Conservation (phyloP, 2,797 vertebrate genomes). For the Phataginus tetradactyla region DNA sequence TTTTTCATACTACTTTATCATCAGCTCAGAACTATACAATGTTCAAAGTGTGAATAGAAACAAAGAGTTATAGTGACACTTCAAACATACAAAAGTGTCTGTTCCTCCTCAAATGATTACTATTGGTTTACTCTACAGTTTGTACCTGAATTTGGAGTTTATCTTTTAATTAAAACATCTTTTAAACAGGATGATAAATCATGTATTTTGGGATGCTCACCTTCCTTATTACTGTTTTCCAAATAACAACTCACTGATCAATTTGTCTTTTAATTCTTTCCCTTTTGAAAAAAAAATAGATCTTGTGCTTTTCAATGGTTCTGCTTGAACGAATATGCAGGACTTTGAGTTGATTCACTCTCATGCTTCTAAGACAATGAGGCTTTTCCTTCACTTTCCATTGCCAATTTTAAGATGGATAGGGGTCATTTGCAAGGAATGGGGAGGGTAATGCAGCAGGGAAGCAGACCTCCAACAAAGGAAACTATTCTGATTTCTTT, state of each 20-base stretch:
- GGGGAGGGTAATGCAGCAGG: background rate
- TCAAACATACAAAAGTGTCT: background rate
- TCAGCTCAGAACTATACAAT: background rate
- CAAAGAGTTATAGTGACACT: background rate
- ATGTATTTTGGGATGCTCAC: background rate
- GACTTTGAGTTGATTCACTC: background rate
- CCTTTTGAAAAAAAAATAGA: background rate
- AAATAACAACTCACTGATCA: background rate
- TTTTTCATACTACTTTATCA: constrained; percentile 33
- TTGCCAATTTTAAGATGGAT: background rate
- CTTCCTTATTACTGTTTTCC: background rate
- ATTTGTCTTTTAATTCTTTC: background rate
- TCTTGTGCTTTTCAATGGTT: background rate
- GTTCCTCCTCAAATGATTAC: background rate
- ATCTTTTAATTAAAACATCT: constrained; percentile 46
- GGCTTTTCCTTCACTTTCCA: background rate
- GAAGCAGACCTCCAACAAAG: background rate
- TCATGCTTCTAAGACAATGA: background rate
- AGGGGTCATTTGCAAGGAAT: background rate
- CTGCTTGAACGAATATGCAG: background rate
- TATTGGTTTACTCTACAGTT: background rate
- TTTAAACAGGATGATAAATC: constrained; percentile 6
- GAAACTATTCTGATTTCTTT: background rate
- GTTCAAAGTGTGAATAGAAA: constrained; percentile 22
- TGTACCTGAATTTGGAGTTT: constrained; percentile 22